A percentile compares a stretch with the other conserved stretches of the same genome.
Conservation (phyloP, 2,888 invertebrate genomes). For the Polymixis lichenea region DNA sequence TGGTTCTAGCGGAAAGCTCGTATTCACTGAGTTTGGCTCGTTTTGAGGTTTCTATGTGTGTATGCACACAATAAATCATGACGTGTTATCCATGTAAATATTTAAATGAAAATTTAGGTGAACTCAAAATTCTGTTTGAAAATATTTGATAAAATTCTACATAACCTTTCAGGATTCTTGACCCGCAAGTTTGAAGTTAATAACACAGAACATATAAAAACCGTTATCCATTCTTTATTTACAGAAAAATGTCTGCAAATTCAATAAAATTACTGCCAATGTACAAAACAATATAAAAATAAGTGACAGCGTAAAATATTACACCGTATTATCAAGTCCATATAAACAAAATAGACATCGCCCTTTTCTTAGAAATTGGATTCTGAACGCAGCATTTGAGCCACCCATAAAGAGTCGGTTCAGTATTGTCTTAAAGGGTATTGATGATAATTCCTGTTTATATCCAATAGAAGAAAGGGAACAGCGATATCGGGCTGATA, state of each 20-base stretch:
- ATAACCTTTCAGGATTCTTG: background rate
- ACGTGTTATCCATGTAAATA: background rate
- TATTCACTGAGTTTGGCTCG: constrained; percentile 27
- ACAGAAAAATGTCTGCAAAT: background rate
- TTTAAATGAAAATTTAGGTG: background rate
- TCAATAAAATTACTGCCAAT: constrained; percentile 16
- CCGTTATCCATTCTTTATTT: background rate
- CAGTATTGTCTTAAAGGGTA: constrained; percentile 79
- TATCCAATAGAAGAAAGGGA: constrained; percentile 75
- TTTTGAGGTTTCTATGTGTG: constrained; percentile 20
- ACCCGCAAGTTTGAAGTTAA: background rate
- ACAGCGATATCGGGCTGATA: constrained; percentile 73
- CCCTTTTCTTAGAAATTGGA: constrained; percentile 78
- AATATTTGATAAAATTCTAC: background rate
- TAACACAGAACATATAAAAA: background rate
- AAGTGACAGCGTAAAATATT: constrained; percentile 32
- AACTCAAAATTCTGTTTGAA: background rate
- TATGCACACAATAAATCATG: constrained; percentile 9
- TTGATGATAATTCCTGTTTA: constrained; percentile 84
- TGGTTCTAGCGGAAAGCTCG: constrained; percentile 38
- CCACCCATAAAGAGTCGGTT: constrained; percentile 78
- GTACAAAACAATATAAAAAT: constrained; percentile 27
- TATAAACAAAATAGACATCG: constrained; percentile 49
- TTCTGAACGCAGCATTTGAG: constrained; percentile 73
- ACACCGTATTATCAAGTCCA: constrained; percentile 39